Percentiles rank a stretch among this genome's conserved stretches.
Conservation (phyloP, 1,140 invertebrate species). For the Coenobita brevimanus region DNA sequence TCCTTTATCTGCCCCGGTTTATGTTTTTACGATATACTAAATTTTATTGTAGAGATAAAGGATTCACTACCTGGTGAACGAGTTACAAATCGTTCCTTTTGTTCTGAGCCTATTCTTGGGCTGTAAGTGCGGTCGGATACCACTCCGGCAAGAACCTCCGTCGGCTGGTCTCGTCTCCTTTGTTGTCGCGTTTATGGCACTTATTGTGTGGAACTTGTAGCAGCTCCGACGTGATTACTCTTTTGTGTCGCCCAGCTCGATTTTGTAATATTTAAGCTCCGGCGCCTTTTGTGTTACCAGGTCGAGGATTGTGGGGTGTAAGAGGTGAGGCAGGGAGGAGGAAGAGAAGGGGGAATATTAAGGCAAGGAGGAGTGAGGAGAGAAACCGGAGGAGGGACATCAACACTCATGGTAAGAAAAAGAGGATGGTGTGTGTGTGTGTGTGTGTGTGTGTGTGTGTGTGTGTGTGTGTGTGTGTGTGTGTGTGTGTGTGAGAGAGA, state of each 20-base stretch:
- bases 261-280: constrained; percentile 59
- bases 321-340: no score
- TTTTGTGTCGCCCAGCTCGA: constrained; percentile 47
- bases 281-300: constrained; percentile 32
- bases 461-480: no score
- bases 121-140: constrained; percentile 60
- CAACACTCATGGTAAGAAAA: no score
- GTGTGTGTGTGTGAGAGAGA: no score
- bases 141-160: constrained; percentile 5
- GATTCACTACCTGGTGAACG: constrained; percentile 63
- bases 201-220: constrained; percentile 63
- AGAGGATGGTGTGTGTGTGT: no score
- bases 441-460: no score
- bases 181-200: constrained; percentile 62
- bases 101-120: constrained; percentile 56
- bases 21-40: constrained; percentile 61
- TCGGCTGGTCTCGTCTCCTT: constrained; percentile 33
- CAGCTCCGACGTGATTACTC: constrained; percentile 48
- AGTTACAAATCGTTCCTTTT: constrained; percentile 66
- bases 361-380: no score
- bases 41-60: constrained; percentile 62
- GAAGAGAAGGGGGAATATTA: no score
- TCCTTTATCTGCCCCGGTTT: constrained; percentile 48
- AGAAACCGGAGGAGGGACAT: no score
- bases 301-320: constrained; percentile 6